phyloP scores from a whole-genome alignment of 2,797 vertebrate species.

The Rhincodon typus region DNA sequence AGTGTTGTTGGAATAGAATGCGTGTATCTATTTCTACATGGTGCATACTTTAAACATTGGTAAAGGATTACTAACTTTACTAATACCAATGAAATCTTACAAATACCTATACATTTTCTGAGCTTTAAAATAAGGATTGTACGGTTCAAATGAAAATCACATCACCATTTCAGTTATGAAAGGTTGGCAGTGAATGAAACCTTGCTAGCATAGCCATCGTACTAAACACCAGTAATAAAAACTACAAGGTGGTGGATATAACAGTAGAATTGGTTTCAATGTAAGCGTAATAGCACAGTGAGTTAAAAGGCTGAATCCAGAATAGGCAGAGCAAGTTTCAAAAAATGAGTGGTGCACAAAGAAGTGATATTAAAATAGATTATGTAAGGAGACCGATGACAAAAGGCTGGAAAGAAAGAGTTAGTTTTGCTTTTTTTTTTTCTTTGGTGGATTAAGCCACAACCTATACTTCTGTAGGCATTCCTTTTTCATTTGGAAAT shows the following conservation, averaged over 20 bases:
- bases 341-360: not conserved
- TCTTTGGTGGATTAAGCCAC: not conserved
- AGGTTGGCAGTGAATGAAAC: not conserved
- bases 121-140: no score
- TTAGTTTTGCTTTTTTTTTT: not conserved
- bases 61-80: not conserved
- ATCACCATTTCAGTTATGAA: not conserved
- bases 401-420: no score
- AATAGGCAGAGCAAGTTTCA: not conserved
- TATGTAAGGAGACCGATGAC: not conserved
- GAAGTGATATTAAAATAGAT: not conserved
- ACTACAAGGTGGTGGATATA: not conserved
- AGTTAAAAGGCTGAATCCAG: not conserved
- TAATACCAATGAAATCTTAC: constrained; percentile 5
- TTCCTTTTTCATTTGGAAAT: not conserved
- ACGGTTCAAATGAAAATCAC: not conserved
- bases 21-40: constrained; percentile 57
- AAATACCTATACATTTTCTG: no score
- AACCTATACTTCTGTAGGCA: not conserved
- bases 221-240: not conserved
- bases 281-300: not conserved
- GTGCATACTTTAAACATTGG: not conserved
- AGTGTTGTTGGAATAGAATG: constrained; percentile 54
- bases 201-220: not conserved
- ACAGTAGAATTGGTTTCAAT: not conserved